Evolutionary conservation across 2,888 invertebrate species (phyloP).

Genomic region (Tuberolachnus salignus): DNA sequence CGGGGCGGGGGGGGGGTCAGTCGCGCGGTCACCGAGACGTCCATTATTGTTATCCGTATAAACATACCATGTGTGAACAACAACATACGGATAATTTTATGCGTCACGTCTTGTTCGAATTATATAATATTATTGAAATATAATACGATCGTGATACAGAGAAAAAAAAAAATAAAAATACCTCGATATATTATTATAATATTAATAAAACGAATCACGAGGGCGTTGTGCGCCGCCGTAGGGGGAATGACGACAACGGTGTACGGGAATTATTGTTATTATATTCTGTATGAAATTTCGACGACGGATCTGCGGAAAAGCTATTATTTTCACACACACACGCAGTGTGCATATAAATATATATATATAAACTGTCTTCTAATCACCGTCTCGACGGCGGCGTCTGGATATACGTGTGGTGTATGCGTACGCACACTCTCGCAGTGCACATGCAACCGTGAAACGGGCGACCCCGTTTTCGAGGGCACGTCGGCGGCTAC

Average conservation of each 20-base stretch:
- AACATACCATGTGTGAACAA: not conserved
- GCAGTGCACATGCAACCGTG: slow-evolving; percentile 50
- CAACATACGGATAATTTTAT: not conserved
- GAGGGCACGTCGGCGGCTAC: slow-evolving; percentile 5
- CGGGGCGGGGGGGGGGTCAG: too few relatives aligned
- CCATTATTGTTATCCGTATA: too few relatives aligned
- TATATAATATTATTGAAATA: not conserved
- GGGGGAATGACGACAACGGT: too few relatives aligned
- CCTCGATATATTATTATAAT: too few relatives aligned
- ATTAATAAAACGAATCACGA: too few relatives aligned
- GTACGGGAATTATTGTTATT: not conserved
- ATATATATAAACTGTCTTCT: not conserved
- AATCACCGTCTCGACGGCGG: not conserved
- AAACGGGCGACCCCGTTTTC: slow-evolving; percentile 51
- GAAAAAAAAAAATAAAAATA: too few relatives aligned
- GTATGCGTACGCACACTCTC: not conserved
- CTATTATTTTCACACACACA: slow-evolving; percentile 1
- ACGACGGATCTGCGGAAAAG: slow-evolving; percentile 28
- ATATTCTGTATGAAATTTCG: not conserved
- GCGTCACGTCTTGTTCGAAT: not conserved
- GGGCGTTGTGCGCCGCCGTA: too few relatives aligned
- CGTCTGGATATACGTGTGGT: not conserved
- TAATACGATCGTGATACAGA: not conserved
- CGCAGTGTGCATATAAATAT: not conserved
- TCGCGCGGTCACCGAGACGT: too few relatives aligned